Evolutionary conservation across 2,113 vertebrate species (phyloP).

Genomic region (Barbus barbus): DNA sequence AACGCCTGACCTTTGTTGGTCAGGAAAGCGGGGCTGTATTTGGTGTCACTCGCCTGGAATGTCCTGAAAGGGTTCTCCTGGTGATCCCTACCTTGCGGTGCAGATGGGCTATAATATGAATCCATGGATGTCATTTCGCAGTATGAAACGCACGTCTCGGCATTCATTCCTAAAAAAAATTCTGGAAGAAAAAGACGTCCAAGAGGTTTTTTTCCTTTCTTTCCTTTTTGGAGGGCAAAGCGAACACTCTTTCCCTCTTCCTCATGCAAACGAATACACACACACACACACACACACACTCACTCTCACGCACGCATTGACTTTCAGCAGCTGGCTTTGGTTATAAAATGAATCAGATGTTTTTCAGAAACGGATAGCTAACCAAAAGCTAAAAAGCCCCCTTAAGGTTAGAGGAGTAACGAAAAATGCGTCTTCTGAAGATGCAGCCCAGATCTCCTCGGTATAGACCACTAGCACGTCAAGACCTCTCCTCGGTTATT

Average conservation of each 20-base stretch:
- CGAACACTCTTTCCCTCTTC: constrained; percentile 66
- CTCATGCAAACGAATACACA: constrained; percentile 60
- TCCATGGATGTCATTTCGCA: constrained; percentile 97
- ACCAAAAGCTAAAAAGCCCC: constrained; percentile 79
- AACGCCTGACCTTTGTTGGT: constrained; percentile 92
- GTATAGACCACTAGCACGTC: constrained; percentile 45
- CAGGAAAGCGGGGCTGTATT: constrained; percentile 92
- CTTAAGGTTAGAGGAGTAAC: constrained; percentile 77
- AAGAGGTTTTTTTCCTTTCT: constrained; percentile 43
- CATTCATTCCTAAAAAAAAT: constrained; percentile 89
- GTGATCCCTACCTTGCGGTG: constrained; percentile 87
- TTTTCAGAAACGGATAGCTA: constrained; percentile 84
- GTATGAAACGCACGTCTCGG: constrained; percentile 93
- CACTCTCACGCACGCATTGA: constrained; percentile 61
- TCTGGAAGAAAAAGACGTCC: constrained; percentile 61
- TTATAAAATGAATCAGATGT: constrained; percentile 91
- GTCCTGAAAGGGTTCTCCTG: constrained; percentile 89
- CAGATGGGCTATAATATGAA: constrained; percentile 90
- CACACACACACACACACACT: constrained; percentile 45
- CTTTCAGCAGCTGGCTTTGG: constrained; percentile 79
- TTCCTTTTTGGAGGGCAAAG: constrained; percentile 62
- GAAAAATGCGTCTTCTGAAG: constrained; percentile 72
- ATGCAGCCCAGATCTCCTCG: constrained; percentile 70
- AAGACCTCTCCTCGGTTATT: constrained; percentile 76
- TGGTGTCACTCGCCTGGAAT: constrained; percentile 86